Conservation (phyloP, 2,888 invertebrate genomes). For the Agonopterix heracliana region DNA sequence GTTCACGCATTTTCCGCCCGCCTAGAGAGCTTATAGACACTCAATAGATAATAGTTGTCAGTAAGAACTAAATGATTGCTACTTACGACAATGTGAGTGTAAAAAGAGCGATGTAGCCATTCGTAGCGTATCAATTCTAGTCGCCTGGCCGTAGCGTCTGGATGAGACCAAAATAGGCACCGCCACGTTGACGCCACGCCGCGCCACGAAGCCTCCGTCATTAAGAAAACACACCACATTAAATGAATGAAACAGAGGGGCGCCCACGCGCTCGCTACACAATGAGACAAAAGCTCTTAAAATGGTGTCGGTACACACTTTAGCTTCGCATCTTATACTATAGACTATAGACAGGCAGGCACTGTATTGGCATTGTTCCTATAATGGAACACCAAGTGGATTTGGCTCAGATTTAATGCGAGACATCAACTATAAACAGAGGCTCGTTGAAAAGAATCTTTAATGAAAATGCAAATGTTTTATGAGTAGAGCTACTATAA, state of each 20-base stretch:
- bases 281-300: slow-evolving; percentile 57
- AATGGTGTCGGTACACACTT: slow-evolving; percentile 35
- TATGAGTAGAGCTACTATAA: slow-evolving; percentile 13
- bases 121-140: too few species aligned
- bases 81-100: too few species aligned
- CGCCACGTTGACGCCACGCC: slow-evolving; percentile 13
- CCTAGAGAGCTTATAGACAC: too few species aligned
- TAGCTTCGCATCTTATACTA: slow-evolving; percentile 7
- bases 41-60: too few species aligned
- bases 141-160: background rate
- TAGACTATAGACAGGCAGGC: background rate
- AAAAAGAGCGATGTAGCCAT: too few species aligned
- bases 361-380: slow-evolving; percentile 19
- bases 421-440: background rate
- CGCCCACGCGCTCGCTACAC: slow-evolving; percentile 53
- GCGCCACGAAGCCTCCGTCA: slow-evolving; percentile 46
- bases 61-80: too few species aligned
- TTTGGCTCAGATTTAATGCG: slow-evolving; percentile 19
- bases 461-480: slow-evolving; percentile 19
- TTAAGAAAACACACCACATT: slow-evolving; percentile 54
- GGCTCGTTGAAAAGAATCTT: slow-evolving; percentile 1
- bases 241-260: slow-evolving; percentile 61
- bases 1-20: too few species aligned
- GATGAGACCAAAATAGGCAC: slow-evolving; percentile 10
- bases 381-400: slow-evolving; percentile 16